Conservation (phyloP, 30 jellyfish, hydroid and myxozoan species). For the Aurelia aurita region DNA sequence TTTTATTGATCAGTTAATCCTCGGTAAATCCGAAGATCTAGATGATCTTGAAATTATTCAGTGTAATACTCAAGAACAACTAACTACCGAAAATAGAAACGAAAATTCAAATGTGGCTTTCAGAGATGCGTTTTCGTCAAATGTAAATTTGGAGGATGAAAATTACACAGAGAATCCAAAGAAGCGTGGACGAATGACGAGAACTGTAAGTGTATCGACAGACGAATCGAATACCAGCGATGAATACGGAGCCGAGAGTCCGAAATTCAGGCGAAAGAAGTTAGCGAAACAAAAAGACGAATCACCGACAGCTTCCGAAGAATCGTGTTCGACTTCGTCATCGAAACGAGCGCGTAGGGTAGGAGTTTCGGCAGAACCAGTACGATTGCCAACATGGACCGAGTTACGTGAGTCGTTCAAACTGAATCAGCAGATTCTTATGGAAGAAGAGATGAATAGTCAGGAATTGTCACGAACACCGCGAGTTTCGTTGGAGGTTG, state of each 20-base stretch:
- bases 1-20: neutral
- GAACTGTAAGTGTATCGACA: constrained; percentile 63
- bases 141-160: neutral
- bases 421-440: constrained; percentile 55
- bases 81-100: neutral
- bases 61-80: neutral
- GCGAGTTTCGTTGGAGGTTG: neutral
- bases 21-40: constrained; percentile 17
- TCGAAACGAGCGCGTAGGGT: constrained; percentile 78
- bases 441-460: constrained; percentile 57
- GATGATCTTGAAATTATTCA: neutral
- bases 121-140: neutral
- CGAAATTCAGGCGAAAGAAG: neutral
- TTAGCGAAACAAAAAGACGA: constrained; percentile 21
- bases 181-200: neutral
- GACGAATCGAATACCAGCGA: constrained; percentile 65
- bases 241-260: constrained; percentile 19
- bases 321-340: constrained; percentile 30
- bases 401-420: constrained; percentile 83
- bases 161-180: neutral
- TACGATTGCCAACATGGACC: constrained; percentile 92
- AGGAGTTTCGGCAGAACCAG: constrained; percentile 98
- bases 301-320: constrained; percentile 52
- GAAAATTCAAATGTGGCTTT: neutral
- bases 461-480: constrained; percentile 20